Evolutionary conservation across 2,113 vertebrate genomes (phyloP).

Genomic region (Oceanites oceanicus): DNA sequence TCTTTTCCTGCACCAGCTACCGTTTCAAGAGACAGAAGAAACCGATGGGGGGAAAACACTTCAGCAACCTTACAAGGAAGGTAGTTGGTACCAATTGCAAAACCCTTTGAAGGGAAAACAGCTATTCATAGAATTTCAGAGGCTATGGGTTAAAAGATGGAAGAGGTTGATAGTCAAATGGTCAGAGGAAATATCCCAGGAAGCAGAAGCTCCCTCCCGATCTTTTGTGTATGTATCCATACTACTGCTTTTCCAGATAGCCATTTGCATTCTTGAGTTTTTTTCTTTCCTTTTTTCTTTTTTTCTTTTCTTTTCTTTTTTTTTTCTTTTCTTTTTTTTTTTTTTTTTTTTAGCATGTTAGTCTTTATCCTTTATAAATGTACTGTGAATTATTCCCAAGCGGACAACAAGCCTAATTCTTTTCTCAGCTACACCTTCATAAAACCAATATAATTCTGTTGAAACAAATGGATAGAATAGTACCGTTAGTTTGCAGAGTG

Average conservation of each 20-base stretch:
- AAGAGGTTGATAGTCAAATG: not conserved
- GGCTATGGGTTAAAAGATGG: not conserved
- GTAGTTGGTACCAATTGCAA: not conserved
- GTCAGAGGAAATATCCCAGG: not conserved
- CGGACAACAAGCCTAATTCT: conserved; percentile 6
- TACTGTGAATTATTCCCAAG: not conserved
- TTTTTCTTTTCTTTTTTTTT: not conserved
- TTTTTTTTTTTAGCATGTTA: not conserved
- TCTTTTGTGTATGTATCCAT: not conserved
- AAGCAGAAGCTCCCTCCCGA: not conserved
- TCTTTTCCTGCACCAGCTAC: not conserved
- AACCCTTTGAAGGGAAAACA: not conserved
- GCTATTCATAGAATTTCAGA: not conserved
- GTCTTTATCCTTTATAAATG: not conserved
- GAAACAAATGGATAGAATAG: not conserved
- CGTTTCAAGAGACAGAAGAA: not conserved
- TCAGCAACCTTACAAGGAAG: not conserved
- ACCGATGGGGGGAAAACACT: not conserved
- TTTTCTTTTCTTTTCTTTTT: too few relatives aligned
- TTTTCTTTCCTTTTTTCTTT: not conserved
- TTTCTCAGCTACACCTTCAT: conserved; percentile 11
- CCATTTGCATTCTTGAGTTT: not conserved
- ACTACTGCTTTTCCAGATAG: not conserved
- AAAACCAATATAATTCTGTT: conserved; percentile 6
- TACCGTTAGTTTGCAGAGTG: not conserved